Evolutionary conservation across 2,797 vertebrate genomes (phyloP).

Genomic region (Premnoplex brunnescens): DNA sequence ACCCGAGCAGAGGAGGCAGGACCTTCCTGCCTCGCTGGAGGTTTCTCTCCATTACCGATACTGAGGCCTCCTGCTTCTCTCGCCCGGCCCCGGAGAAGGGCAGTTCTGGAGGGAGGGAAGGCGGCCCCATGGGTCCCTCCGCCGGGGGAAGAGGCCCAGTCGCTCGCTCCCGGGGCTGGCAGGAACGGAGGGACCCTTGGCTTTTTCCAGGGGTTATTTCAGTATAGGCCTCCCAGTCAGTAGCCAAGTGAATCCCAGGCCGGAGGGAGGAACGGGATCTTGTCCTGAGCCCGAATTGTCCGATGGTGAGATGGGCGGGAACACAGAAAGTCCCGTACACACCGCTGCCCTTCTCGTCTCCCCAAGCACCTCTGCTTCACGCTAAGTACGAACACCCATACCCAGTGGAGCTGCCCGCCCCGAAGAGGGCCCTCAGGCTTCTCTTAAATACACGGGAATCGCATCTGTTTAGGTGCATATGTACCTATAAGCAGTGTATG

Average conservation of each 20-base stretch:
- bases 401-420: accelerated
- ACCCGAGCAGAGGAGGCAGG: not conserved
- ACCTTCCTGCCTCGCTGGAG: not conserved
- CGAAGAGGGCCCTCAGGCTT: not conserved
- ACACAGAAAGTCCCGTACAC: not conserved
- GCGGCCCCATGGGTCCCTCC: not conserved
- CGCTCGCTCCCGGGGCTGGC: not conserved
- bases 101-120: not conserved
- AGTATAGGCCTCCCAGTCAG: not conserved
- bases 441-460: accelerated
- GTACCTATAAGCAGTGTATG: not conserved
- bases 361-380: not conserved
- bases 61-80: not conserved
- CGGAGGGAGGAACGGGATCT: not conserved
- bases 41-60: not conserved
- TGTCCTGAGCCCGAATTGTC: not conserved
- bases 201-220: not conserved
- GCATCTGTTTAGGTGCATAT: not conserved
- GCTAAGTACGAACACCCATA: not conserved
- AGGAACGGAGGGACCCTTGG: not conserved
- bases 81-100: not conserved
- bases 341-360: not conserved
- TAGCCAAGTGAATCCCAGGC: not conserved
- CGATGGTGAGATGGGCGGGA: not conserved
- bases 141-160: not conserved